phyloP scores from a whole-genome alignment of 2,113 vertebrate species.

The Strix aluco region DNA sequence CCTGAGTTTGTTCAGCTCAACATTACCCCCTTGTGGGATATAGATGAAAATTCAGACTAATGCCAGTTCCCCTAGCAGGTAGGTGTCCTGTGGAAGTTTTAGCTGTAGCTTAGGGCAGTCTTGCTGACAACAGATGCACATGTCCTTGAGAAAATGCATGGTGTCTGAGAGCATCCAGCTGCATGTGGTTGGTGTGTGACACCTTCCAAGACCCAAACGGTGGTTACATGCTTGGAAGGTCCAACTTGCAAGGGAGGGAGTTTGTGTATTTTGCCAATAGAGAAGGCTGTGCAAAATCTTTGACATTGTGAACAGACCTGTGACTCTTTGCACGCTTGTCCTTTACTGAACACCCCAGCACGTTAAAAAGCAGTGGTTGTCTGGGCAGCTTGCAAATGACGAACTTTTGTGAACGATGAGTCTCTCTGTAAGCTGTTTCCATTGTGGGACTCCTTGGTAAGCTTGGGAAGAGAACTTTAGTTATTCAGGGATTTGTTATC shows the following conservation, averaged over 20 bases:
- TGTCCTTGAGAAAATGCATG: background rate
- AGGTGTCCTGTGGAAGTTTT: background rate
- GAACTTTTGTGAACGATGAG: background rate
- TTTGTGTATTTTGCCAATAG: background rate
- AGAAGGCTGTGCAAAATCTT: background rate
- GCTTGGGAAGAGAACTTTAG: background rate
- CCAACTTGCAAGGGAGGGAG: background rate
- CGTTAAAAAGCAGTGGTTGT: background rate
- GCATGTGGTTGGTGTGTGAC: background rate
- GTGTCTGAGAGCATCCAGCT: background rate
- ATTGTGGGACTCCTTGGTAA: background rate
- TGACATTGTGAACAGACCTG: background rate
- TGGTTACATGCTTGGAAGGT: background rate
- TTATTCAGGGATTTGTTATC: background rate
- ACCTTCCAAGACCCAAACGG: background rate
- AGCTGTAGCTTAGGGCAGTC: background rate
- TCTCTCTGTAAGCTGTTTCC: background rate
- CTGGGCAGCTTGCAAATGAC: background rate
- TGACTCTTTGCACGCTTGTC: background rate
- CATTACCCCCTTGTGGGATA: conserved; percentile 66
- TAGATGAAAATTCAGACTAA: conserved; percentile 16
- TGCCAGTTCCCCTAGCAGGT: background rate
- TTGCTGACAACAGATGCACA: background rate
- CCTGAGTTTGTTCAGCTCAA: conserved; percentile 44
- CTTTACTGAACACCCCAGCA: background rate